Evolutionary conservation across 1,140 invertebrate genomes (phyloP).

Genomic region (Drosophila nebulosa): DNA sequence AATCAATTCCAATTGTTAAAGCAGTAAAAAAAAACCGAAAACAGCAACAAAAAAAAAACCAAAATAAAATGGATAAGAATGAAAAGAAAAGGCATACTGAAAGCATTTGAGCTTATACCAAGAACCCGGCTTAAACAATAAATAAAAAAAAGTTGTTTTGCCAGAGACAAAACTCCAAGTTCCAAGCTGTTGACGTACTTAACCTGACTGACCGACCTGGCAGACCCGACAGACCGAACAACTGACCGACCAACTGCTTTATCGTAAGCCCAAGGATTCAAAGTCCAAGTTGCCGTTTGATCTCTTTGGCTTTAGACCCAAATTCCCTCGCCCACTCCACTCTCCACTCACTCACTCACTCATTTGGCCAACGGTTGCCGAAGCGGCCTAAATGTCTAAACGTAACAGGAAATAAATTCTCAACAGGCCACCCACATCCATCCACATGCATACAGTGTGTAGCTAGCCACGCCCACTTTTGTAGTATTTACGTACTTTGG

Average conservation of each 20-base stretch:
- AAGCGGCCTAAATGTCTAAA: conserved; percentile 50
- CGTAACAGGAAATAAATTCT: conserved; percentile 56
- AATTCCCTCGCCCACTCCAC: not conserved
- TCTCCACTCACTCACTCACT: not conserved
- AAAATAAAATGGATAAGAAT: conserved; percentile 1
- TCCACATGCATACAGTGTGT: not conserved
- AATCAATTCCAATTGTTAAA: conserved; percentile 43
- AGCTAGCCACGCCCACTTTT: not conserved
- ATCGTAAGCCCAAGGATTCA: conserved; percentile 37
- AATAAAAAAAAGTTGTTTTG: not conserved
- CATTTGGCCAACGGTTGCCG: conserved; percentile 21
- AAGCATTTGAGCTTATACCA: not conserved
- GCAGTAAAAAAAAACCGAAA: conserved; percentile 28
- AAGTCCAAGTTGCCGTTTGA: conserved; percentile 44
- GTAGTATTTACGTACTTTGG: not conserved
- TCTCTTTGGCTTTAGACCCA: conserved; percentile 35
- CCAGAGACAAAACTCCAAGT: not conserved
- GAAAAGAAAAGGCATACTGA: not conserved
- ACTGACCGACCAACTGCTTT: conserved; percentile 4
- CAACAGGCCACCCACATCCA: conserved; percentile 17
- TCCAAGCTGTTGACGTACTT: conserved; percentile 34
- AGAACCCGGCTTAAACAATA: conserved; percentile 3
- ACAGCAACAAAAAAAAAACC: not conserved
- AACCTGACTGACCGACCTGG: conserved; percentile 5
- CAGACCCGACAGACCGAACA: not conserved